These are phyloP conservation scores for Amyelois transitella DNA, from an alignment of 1,140 invertebrate species.

Conservation along the genomic window DNA sequence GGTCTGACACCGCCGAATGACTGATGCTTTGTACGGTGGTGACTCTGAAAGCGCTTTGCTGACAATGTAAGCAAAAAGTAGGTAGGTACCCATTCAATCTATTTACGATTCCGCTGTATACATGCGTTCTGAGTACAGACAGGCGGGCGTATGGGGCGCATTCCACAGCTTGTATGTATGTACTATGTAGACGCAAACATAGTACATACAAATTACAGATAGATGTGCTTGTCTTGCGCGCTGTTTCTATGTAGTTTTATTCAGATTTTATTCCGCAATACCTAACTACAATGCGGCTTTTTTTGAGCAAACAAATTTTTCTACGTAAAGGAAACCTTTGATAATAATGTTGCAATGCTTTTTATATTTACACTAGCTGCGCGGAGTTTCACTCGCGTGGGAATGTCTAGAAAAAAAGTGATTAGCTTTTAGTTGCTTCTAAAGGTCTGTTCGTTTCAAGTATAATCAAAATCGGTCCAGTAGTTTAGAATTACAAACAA, in stretches of 20 bases:
- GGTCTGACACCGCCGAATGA: constrained; percentile 33
- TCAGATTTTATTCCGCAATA: background rate
- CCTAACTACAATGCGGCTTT: too few relatives aligned
- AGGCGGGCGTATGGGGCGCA: constrained; percentile 42
- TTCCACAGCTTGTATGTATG: constrained; percentile 57
- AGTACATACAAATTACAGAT: constrained; percentile 54
- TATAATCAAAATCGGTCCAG: too few relatives aligned
- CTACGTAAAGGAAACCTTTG: too few relatives aligned
- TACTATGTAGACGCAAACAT: constrained; percentile 32
- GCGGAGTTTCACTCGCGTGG: too few relatives aligned
- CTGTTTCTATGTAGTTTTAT: background rate
- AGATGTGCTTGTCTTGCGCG: constrained; percentile 17
- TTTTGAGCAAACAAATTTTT: too few relatives aligned
- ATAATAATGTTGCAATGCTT: too few relatives aligned
- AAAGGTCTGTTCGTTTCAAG: too few relatives aligned
- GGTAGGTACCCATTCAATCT: constrained; percentile 68
- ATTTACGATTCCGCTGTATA: constrained; percentile 65
- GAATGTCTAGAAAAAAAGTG: too few relatives aligned
- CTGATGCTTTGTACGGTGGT: constrained; percentile 38
- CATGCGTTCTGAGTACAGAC: too few relatives aligned
- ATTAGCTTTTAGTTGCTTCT: too few relatives aligned
- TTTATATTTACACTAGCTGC: too few relatives aligned
- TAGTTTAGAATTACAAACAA: too few relatives aligned
- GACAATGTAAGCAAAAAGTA: constrained; percentile 58
- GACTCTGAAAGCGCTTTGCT: constrained; percentile 36